Base-by-base conservation (phyloP, 2,113 vertebrate genomes). In the Indicator maculatus region DNA sequence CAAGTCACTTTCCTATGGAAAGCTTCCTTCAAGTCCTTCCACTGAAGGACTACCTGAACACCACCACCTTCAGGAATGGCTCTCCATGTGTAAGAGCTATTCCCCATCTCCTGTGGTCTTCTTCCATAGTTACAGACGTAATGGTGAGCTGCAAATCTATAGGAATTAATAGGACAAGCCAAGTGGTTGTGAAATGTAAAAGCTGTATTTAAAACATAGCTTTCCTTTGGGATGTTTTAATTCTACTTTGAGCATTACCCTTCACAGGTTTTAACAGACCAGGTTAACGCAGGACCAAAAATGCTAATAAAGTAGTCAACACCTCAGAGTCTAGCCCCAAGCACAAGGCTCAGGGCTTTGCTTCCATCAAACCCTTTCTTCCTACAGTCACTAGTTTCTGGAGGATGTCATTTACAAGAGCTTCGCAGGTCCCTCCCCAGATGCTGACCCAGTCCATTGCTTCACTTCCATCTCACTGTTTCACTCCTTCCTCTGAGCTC, bases 281-380 rank as follows among this genome's bases (percentile, higher is more conserved):
- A 78, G 30, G 20, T 66, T 67, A 45, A 47, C 21, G 39, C 1
- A 55, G 20, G 16, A 8, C 72, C 11, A 65, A 72, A 85, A 79
- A 13, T 61, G 14, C 30, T 52, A 5, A 47, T 36, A 36, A 24
- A 76, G 45, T 20, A 53, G 33, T 38, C 7, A 33, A 2, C 61
- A 74, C 16, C 31, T 65, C 0, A 0, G 24, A 0, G 24, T 17
- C 10, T n/a, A 70, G 18, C 7, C n/a, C 19, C 15, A 63, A 33
- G 12, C 36, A 81, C 21, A 47, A 30, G n/a, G 12, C 20, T 82
- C 44, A 83, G 38, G 31, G 45, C 28, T 66, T 41, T 0, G 3
- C 36, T 77, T 55, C 39, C 65, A 45, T 17, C 3, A 4, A 93
- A 44, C 63, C 2, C 16, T 66, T 69, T 71, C 66, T 71, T 79